Base-by-base conservation (phyloP, 2,797 vertebrate species). In the Oreochromis grahami region DNA sequence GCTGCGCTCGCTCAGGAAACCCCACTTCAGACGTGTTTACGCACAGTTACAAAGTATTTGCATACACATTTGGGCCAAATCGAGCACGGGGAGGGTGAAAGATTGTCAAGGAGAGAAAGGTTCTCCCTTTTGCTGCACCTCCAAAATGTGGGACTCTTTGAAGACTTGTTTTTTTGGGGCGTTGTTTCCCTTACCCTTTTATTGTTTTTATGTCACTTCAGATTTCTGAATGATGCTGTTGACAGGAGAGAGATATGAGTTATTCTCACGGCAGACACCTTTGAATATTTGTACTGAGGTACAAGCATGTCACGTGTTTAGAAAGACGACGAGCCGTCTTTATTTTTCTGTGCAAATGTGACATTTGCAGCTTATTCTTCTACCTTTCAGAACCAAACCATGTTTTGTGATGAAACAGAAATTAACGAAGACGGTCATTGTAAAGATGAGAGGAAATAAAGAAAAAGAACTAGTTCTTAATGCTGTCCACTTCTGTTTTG, bases 331-430 rank as follows among this genome's bases (percentile, higher is more conserved):
- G 7, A 82, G 76, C 68, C 15, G 88, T 94, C 82, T 84, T 83
- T 93, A 82, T 91, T 89, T 91, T 93, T 92, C 84, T 94, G 93
- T 93, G 86, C 82, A 68, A 91, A 93, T 86, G 90, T 88, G 84
- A 88, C 24, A 13, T 91, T 91, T 81, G 56, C 89, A 84, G 88
- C 83, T 90, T 86, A 56, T 84, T 84, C 89, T 90, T 83, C 50
- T 81, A 72, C 79, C 86, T 76, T 78, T 82, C 41, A 63, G 80
- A 88, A 36, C 65, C 76, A 83, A 89, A 50, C 13, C 21, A 50
- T 80, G 48, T 50, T 84, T 87, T 78, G 76, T 72, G 63, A 85
- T 41, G 32, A 58, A 78, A 60, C 56, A 43, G 77, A 79, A n/a
- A 36, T 63, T 56, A 26, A 21, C 12, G 2, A 65, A 12, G 77